These are phyloP conservation scores for Sphecodes monilicornis DNA, from an alignment of 2,888 invertebrate genomes.

Conservation along the genomic window DNA sequence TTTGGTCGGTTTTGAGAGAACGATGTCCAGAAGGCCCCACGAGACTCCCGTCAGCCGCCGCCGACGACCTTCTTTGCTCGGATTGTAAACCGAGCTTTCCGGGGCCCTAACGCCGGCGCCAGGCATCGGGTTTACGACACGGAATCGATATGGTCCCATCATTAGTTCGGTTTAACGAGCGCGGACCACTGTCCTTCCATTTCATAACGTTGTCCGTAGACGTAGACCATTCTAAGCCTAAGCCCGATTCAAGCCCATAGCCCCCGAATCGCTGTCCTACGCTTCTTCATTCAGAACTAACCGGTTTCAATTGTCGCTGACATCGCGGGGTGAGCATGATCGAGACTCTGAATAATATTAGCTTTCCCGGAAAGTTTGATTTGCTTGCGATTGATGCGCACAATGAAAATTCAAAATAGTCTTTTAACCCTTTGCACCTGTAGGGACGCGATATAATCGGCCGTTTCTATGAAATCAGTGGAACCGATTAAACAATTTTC, in stretches of 20 bases:
- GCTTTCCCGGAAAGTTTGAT: too few relatives aligned
- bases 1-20: conserved; percentile 67
- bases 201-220: conserved; percentile 8
- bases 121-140: conserved; percentile 73
- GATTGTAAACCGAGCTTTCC: conserved; percentile 69
- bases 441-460: too few relatives aligned
- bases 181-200: conserved; percentile 51
- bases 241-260: background rate
- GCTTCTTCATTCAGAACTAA: background rate
- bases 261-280: background rate
- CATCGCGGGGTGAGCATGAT: background rate
- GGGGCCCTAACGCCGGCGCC: conserved; percentile 73
- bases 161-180: conserved; percentile 70
- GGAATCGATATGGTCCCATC: conserved; percentile 62
- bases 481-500: too few relatives aligned
- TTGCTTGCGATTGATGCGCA: too few relatives aligned
- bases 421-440: too few relatives aligned
- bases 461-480: too few relatives aligned
- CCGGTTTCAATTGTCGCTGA: background rate
- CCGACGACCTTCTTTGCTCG: conserved; percentile 52
- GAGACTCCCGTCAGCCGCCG: conserved; percentile 50
- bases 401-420: too few relatives aligned
- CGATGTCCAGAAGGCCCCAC: conserved; percentile 71
- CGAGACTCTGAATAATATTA: too few relatives aligned
- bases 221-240: background rate